Evolutionary conservation across 2,888 invertebrate species (phyloP).

Genomic region (Chloromyia formosa): DNA sequence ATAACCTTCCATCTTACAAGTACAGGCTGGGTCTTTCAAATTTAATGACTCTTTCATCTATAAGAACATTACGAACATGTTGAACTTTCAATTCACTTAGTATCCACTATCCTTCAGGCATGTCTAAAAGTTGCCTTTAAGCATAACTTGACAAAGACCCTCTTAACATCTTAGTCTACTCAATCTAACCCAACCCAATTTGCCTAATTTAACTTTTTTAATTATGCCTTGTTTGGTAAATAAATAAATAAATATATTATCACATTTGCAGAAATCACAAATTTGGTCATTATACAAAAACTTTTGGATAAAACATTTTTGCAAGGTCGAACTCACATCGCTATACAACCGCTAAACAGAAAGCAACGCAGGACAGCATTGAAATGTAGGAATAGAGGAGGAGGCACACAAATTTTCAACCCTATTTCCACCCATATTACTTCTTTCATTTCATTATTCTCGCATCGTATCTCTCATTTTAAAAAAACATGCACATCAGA

Average conservation of each 20-base stretch:
- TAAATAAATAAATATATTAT: background rate
- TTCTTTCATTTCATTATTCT: too few species aligned
- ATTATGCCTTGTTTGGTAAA: slow-evolving; percentile 1
- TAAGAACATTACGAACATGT: background rate
- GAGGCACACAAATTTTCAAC: too few species aligned
- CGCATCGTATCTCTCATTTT: too few species aligned
- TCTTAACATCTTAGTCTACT: background rate
- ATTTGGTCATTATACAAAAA: too few species aligned
- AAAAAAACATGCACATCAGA: too few species aligned
- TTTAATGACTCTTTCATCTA: background rate
- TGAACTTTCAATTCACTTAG: background rate
- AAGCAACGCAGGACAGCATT: too few species aligned
- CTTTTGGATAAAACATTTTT: too few species aligned
- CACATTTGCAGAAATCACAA: too few species aligned
- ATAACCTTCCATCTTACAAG: background rate
- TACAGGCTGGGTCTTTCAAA: slow-evolving; percentile 1
- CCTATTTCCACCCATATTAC: too few species aligned
- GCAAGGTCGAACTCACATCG: too few species aligned
- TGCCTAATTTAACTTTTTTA: background rate
- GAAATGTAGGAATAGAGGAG: too few species aligned
- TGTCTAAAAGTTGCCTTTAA: background rate
- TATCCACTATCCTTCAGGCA: background rate
- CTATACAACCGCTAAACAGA: too few species aligned
- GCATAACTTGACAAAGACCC: background rate
- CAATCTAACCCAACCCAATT: background rate